These are phyloP conservation scores for Trachelus troglodyta DNA, from an alignment of 2,888 invertebrate species.

Conservation along the genomic window DNA sequence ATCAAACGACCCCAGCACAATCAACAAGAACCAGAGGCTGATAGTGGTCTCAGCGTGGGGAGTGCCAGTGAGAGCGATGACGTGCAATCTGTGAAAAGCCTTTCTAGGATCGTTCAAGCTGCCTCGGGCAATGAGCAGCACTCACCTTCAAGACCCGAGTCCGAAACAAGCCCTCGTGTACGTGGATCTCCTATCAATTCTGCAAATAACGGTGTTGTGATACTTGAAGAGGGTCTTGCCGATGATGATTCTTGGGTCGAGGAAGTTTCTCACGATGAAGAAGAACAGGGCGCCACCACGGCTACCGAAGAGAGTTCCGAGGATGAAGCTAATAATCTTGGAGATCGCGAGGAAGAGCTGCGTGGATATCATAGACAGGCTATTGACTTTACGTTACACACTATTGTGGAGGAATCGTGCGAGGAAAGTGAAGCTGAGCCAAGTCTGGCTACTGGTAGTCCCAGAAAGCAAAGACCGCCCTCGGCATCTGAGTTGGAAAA, in stretches of 20 bases:
- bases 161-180: slow-evolving; percentile 38
- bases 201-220: slow-evolving; percentile 69
- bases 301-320: slow-evolving; percentile 77
- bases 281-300: slow-evolving; percentile 73
- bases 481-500: slow-evolving; percentile 89
- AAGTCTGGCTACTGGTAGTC: slow-evolving; percentile 55
- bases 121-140: slow-evolving; percentile 18
- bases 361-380: slow-evolving; percentile 85
- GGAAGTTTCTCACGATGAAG: slow-evolving; percentile 84
- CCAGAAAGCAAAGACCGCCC: slow-evolving; percentile 73
- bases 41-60: slow-evolving; percentile 59
- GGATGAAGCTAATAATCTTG: slow-evolving; percentile 69
- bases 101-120: slow-evolving; percentile 23
- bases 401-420: slow-evolving; percentile 94
- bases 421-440: slow-evolving; percentile 91
- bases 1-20: slow-evolving; percentile 49
- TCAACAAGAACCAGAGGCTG: slow-evolving; percentile 48
- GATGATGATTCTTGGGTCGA: slow-evolving; percentile 95
- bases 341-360: slow-evolving; percentile 83
- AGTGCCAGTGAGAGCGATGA: slow-evolving; percentile 63
- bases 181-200: slow-evolving; percentile 29
- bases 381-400: slow-evolving; percentile 91
- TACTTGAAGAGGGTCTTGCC: slow-evolving; percentile 86
- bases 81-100: slow-evolving; percentile 53
- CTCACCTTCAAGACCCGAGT: slow-evolving; percentile 30